Percentiles rank a stretch among this genome's conserved stretches.
phyloP scores from a whole-genome alignment of 2,797 vertebrate species.

The Chelidonichthys spinosus region DNA sequence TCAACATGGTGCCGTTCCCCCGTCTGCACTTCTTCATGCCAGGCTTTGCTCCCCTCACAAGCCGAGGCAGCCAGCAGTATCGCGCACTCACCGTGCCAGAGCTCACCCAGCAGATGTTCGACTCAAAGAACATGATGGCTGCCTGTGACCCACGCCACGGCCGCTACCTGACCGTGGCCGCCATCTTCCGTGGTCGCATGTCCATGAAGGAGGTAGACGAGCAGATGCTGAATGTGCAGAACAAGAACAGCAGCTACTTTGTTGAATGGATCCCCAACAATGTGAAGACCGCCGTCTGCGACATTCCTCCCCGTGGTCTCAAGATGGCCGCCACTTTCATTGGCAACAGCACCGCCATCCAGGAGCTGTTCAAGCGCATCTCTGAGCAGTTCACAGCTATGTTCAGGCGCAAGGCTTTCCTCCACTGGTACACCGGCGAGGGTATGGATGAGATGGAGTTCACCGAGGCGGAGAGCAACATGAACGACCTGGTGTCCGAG shows the following conservation, averaged over 20 bases:
- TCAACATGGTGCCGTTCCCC: conserved; percentile 90
- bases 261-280: conserved; percentile 90
- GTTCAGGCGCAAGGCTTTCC: conserved; percentile 90
- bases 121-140: conserved; percentile 90
- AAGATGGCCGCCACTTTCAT: conserved; percentile 89
- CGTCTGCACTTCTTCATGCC: conserved; percentile 90
- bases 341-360: conserved; percentile 88
- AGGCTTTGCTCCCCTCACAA: conserved; percentile 87
- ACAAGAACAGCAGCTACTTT: conserved; percentile 90
- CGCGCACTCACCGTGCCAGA: conserved; percentile 85
- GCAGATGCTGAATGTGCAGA: conserved; percentile 89
- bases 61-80: conserved; percentile 89
- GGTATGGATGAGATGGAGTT: conserved; percentile 91
- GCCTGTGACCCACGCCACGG: conserved; percentile 88
- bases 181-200: conserved; percentile 89
- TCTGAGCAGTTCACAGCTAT: conserved; percentile 93
- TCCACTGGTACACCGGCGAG: conserved; percentile 89
- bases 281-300: conserved; percentile 87
- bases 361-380: conserved; percentile 89
- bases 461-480: conserved; percentile 88
- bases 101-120: conserved; percentile 90
- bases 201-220: conserved; percentile 90
- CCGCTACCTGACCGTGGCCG: conserved; percentile 86
- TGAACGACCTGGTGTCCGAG: conserved; percentile 89
- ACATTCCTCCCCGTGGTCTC: conserved; percentile 88